These are phyloP conservation scores for Bos javanicus DNA, from an alignment of 2,113 vertebrate species.

Conservation along the genomic window DNA sequence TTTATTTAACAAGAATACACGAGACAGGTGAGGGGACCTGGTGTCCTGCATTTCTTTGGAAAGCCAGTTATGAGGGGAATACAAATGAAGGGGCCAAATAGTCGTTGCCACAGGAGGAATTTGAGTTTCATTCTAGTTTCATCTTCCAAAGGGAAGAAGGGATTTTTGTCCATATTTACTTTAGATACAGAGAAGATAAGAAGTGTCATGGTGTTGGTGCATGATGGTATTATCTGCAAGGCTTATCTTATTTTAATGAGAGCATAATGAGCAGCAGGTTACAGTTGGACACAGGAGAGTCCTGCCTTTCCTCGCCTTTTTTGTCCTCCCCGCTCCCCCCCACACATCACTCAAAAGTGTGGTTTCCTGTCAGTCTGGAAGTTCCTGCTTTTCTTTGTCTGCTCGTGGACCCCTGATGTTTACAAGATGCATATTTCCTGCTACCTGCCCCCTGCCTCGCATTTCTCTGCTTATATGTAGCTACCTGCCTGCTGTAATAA, in stretches of 20 bases:
- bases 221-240: neutral
- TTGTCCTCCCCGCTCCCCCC: rapidly evolving
- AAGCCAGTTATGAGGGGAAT: neutral
- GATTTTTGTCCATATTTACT: neutral
- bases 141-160: neutral
- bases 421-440: neutral
- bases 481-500: neutral
- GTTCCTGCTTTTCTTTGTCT: neutral
- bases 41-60: neutral
- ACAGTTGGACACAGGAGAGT: neutral
- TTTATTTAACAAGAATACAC: neutral
- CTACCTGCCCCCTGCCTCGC: neutral
- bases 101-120: neutral
- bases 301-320: neutral
- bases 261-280: neutral
- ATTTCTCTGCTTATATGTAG: neutral
- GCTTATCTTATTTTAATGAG: neutral
- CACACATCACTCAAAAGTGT: neutral
- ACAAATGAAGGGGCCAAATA: neutral
- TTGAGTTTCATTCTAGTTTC: neutral
- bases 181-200: neutral
- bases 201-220: neutral
- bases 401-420: neutral
- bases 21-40: neutral
- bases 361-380: neutral